Conservation (phyloP, 2,113 vertebrate genomes). For the Microcebus murinus region DNA sequence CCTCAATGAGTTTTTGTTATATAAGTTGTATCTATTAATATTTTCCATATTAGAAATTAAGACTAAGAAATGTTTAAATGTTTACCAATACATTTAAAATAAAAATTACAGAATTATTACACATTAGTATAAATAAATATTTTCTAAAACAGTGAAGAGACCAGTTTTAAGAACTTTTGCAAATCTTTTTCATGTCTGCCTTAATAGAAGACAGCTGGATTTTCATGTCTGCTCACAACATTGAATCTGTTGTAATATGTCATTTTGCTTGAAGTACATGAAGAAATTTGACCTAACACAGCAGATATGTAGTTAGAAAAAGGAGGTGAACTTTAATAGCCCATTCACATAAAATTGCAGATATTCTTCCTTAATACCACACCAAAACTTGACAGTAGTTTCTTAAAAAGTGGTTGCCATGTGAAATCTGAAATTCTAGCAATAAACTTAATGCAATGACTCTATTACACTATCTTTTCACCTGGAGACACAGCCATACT, state of each 20-base stretch:
- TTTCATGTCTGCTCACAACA: not conserved
- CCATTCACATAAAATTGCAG: not conserved
- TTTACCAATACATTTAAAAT: not conserved
- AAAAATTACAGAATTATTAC: not conserved
- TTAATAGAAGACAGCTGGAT: not conserved
- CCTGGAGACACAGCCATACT: not conserved
- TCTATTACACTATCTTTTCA: not conserved
- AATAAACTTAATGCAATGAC: not conserved
- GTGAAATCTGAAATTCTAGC: not conserved
- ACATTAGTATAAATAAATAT: not conserved
- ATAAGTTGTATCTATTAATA: not conserved
- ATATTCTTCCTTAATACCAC: not conserved
- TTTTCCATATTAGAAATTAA: not conserved
- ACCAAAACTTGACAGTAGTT: not conserved
- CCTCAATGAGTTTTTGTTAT: not conserved
- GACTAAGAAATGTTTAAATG: not conserved
- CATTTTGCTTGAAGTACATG: not conserved
- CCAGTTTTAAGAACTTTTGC: not conserved
- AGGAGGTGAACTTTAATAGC: not conserved
- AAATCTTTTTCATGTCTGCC: not conserved
- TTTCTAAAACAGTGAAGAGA: not conserved
- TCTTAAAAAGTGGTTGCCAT: not conserved
- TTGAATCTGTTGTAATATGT: not conserved
- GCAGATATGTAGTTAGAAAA: not conserved
- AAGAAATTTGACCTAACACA: not conserved